Evolutionary conservation across 2,888 invertebrate genomes (phyloP).

Genomic region (Megaustenia siamemsis): DNA sequence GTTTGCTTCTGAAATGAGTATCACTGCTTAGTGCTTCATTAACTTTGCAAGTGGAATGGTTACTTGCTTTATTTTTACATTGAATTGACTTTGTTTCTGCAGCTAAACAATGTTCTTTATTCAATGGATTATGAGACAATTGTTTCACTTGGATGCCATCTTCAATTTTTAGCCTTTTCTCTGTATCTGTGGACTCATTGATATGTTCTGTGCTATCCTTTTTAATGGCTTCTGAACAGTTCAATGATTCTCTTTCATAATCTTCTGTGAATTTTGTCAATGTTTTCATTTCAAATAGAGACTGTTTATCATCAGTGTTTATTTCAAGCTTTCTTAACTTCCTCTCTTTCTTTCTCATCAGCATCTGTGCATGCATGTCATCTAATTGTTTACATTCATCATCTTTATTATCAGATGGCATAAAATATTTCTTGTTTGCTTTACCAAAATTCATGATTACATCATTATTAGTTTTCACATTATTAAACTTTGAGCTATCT

Average conservation of each 20-base stretch:
- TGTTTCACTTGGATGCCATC: background rate
- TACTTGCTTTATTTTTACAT: background rate
- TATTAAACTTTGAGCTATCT: background rate
- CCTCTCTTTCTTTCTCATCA: slow-evolving; percentile 34
- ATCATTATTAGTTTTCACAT: background rate
- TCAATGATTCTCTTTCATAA: background rate
- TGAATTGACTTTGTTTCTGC: background rate
- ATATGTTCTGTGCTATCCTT: background rate
- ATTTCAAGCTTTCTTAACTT: background rate
- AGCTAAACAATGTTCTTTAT: background rate
- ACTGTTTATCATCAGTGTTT: background rate
- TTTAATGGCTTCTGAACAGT: background rate
- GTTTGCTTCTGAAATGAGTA: background rate
- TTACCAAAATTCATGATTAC: background rate
- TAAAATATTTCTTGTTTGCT: background rate
- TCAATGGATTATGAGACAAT: background rate
- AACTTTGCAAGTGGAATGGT: background rate
- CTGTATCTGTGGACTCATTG: background rate
- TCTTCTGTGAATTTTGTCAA: background rate
- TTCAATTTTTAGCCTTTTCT: background rate
- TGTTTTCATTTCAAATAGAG: background rate
- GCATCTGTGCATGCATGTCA: slow-evolving; percentile 48
- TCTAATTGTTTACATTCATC: slow-evolving; percentile 41
- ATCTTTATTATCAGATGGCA: background rate
- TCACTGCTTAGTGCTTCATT: background rate